Percentiles rank a stretch among this genome's conserved stretches.
Evolutionary conservation across 23 tunicate species (phyloP).

Genomic region (Ciona savignyi): DNA sequence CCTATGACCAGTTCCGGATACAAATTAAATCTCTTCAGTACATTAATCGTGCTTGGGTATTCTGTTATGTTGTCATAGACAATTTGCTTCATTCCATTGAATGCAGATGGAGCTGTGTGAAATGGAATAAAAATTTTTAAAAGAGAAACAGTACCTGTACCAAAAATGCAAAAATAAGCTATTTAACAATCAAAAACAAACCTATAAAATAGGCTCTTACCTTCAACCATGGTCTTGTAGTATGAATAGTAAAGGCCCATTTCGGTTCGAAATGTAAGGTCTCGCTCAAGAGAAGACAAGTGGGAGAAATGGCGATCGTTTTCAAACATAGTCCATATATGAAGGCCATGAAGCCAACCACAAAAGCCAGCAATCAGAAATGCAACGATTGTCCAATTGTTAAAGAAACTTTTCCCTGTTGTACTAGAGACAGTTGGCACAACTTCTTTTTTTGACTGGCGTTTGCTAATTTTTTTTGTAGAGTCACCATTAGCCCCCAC

Average conservation of each 20-base stretch:
- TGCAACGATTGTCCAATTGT: conserved; percentile 81
- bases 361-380: conserved; percentile 59
- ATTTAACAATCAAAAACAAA: too few relatives aligned
- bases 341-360: conserved; percentile 91
- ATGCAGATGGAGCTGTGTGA: conserved; percentile 57
- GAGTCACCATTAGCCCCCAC: conserved; percentile 10
- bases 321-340: conserved; percentile 96
- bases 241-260: conserved; percentile 99
- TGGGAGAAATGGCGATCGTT: conserved; percentile 99
- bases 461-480: not conserved
- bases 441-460: not conserved
- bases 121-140: too few relatives aligned
- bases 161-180: too few relatives aligned
- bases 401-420: conserved; percentile 12
- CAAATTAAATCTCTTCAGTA: conserved; percentile 90
- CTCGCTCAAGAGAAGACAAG: conserved; percentile 91
- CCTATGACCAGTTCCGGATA: conserved; percentile 94
- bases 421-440: not conserved
- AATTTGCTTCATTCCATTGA: conserved; percentile 67
- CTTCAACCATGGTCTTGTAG: conserved; percentile 86
- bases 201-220: conserved; percentile 15
- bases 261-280: conserved; percentile 94
- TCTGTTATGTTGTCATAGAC: conserved; percentile 87
- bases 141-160: too few relatives aligned
- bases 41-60: conserved; percentile 91